Evolutionary conservation across 2,888 invertebrate species (phyloP).

Genomic region (Melanargia galathea): DNA sequence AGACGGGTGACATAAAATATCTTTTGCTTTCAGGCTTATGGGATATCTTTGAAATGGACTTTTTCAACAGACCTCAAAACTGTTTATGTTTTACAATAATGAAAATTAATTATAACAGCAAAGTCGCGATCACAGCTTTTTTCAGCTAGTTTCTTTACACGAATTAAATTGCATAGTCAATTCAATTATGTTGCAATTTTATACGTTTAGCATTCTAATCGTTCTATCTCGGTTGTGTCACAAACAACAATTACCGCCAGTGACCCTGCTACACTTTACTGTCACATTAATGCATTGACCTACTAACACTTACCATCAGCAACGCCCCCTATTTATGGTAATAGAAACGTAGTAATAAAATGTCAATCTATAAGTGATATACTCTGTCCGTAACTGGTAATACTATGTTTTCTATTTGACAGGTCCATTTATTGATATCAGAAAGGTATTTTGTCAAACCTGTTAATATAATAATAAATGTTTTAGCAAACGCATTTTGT

Average conservation of each 20-base stretch:
- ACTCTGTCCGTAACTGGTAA: neutral
- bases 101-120: no score
- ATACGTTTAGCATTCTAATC: slow-evolving; percentile 10
- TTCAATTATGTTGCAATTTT: slow-evolving; percentile 12
- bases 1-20: no score
- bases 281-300: slow-evolving; percentile 31
- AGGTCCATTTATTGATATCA: neutral
- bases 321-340: slow-evolving; percentile 63
- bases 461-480: no score
- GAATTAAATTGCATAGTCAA: neutral
- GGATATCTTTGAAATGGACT: no score
- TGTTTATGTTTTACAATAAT: no score
- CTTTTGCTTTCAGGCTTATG: no score
- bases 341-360: slow-evolving; percentile 57
- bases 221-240: slow-evolving; percentile 12
- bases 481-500: no score
- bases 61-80: no score
- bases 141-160: neutral
- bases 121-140: neutral
- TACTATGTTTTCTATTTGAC: neutral
- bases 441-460: neutral
- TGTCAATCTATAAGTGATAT: slow-evolving; percentile 49
- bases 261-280: slow-evolving; percentile 26
- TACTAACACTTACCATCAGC: slow-evolving; percentile 32
- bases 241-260: slow-evolving; percentile 12